These are phyloP conservation scores for Paradisaea rubra DNA, from an alignment of 2,113 vertebrate genomes.

Conservation along the genomic window DNA sequence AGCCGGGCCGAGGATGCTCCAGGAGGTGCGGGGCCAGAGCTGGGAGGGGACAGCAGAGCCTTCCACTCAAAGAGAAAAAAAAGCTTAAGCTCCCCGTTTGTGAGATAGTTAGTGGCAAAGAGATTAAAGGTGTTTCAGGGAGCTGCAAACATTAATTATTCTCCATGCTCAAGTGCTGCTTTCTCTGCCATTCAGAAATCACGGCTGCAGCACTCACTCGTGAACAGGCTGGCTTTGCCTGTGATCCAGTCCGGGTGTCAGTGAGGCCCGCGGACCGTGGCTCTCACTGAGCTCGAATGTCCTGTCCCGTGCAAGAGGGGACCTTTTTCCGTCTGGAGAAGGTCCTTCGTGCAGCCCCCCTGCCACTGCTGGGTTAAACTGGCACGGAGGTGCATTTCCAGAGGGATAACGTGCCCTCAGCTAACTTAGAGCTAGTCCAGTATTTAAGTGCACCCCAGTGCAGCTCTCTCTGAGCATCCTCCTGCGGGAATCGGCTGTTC, in stretches of 20 bases:
- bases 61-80: not conserved
- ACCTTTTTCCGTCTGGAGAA: not conserved
- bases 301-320: not conserved
- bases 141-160: not conserved
- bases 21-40: not conserved
- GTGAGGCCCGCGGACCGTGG: rapidly evolving
- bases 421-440: too few relatives aligned
- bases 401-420: not conserved
- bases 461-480: not conserved
- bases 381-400: not conserved
- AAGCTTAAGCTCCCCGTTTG: rapidly evolving
- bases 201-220: rapidly evolving
- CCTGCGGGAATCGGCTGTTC: rapidly evolving
- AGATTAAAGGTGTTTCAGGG: not conserved
- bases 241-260: rapidly evolving
- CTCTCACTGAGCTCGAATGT: rapidly evolving
- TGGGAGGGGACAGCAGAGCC: not conserved
- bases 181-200: not conserved
- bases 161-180: rapidly evolving
- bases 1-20: rapidly evolving
- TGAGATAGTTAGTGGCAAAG: not conserved
- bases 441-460: not conserved
- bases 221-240: rapidly evolving
- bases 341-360: rapidly evolving
- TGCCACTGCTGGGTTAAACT: rapidly evolving